Evolutionary conservation across 2,797 vertebrate genomes (phyloP).

Genomic region (Otolemur crassicaudatus): DNA sequence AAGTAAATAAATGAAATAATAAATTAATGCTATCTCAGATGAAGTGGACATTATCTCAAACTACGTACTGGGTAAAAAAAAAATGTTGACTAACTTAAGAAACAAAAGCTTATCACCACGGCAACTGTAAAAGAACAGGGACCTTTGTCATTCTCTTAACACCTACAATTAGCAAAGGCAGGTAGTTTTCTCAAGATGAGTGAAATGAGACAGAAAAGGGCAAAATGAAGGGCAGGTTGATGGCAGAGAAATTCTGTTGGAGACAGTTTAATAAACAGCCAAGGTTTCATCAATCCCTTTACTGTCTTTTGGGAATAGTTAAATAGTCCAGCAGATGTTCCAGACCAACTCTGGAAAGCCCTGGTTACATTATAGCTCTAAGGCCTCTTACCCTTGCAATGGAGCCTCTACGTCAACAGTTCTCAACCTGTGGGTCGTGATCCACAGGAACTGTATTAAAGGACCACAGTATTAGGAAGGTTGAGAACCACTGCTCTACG

Average conservation of each 20-base stretch:
- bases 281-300: neutral
- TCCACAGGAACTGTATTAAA: no score
- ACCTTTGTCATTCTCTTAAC: neutral
- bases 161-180: neutral
- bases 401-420: neutral
- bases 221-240: neutral
- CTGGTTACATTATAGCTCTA: accelerated
- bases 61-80: neutral
- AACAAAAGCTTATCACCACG: neutral
- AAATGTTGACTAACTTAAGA: neutral
- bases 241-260: neutral
- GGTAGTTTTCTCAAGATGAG: neutral
- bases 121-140: neutral
- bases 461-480: no score
- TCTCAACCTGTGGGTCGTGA: no score
- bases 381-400: neutral
- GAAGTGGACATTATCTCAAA: neutral
- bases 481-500: neutral
- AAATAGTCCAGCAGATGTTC: neutral
- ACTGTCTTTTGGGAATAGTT: neutral
- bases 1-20: conserved; percentile 33
- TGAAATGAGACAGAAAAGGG: neutral
- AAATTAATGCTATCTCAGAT: conserved; percentile 8
- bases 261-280: neutral
- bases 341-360: neutral